These are phyloP conservation scores for Lanius collurio DNA, from an alignment of 2,113 vertebrate species.

Conservation along the genomic window DNA sequence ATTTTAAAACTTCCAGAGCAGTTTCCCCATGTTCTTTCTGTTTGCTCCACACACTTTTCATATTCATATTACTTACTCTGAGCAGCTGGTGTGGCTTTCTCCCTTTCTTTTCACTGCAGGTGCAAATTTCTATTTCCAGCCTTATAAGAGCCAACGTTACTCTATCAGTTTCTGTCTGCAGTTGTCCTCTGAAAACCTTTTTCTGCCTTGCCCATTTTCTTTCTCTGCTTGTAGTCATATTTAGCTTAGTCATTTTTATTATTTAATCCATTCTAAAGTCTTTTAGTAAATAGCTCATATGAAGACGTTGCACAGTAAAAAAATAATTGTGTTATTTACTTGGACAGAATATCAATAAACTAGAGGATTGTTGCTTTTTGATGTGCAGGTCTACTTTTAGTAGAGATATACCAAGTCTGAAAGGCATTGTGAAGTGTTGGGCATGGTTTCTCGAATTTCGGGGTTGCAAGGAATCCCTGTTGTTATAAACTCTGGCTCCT, in stretches of 20 bases:
- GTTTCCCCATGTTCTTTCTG: background rate
- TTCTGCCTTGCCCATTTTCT: background rate
- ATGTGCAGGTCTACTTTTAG: background rate
- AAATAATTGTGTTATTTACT: background rate
- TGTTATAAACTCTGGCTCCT: background rate
- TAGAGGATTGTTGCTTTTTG: background rate
- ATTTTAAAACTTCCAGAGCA: background rate
- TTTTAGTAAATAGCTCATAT: background rate
- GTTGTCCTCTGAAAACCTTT: background rate
- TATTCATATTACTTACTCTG: background rate
- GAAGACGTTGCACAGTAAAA: background rate
- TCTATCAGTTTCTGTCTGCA: background rate
- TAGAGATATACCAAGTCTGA: background rate
- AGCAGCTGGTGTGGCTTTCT: background rate
- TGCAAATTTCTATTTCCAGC: background rate
- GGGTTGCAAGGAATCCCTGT: background rate
- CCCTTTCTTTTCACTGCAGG: background rate
- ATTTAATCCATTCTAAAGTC: slow-evolving; percentile 25
- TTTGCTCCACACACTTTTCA: background rate
- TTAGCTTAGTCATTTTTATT: slow-evolving; percentile 30
- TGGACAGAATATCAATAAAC: background rate
- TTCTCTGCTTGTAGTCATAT: background rate
- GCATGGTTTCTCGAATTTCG: slow-evolving; percentile 19
- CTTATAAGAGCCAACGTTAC: background rate
- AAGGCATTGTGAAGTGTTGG: background rate